Conservation (phyloP, 1,140 invertebrate species). For the Drosophila willistoni region DNA sequence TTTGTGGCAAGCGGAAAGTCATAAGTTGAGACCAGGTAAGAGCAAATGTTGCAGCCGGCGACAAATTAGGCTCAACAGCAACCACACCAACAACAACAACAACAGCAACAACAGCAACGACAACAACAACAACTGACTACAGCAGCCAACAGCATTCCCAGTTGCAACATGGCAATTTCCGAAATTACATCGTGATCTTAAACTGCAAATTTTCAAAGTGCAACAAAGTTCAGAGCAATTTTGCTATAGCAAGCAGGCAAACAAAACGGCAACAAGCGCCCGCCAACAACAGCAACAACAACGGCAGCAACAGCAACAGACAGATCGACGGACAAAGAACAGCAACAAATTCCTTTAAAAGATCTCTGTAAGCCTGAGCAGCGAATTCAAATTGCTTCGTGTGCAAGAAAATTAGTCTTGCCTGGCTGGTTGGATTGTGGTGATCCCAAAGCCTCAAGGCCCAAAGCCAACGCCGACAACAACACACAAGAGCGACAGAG, state of each 20-base stretch:
- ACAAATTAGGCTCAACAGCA: constrained; percentile 66
- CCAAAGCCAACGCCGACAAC: constrained; percentile 26
- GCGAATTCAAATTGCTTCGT: constrained; percentile 81
- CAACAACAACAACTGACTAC: constrained; percentile 23
- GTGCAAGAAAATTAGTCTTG: constrained; percentile 83
- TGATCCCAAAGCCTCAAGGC: constrained; percentile 38
- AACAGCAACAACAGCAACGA: constrained; percentile 32
- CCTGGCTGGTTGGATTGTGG: constrained; percentile 34
- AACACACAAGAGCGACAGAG: constrained; percentile 20
- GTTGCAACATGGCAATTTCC: constrained; percentile 78
- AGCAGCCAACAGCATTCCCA: constrained; percentile 43
- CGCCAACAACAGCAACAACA: constrained; percentile 47
- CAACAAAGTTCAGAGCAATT: constrained; percentile 82
- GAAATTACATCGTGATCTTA: constrained; percentile 83
- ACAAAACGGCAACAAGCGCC: constrained; percentile 68
- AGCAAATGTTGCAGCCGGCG: constrained; percentile 40
- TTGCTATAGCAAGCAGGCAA: constrained; percentile 56
- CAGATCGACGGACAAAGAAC: constrained; percentile 18
- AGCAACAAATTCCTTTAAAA: constrained; percentile 61
- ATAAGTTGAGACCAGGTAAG: constrained; percentile 44
- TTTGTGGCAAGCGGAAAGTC: constrained; percentile 55
- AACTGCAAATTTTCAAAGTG: constrained; percentile 79
- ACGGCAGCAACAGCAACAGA: constrained; percentile 26
- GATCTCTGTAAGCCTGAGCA: constrained; percentile 62
- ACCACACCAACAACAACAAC: constrained; percentile 25